These are phyloP conservation scores for Liodrosophila aerea DNA, from an alignment of 2,888 invertebrate species.

Conservation along the genomic window DNA sequence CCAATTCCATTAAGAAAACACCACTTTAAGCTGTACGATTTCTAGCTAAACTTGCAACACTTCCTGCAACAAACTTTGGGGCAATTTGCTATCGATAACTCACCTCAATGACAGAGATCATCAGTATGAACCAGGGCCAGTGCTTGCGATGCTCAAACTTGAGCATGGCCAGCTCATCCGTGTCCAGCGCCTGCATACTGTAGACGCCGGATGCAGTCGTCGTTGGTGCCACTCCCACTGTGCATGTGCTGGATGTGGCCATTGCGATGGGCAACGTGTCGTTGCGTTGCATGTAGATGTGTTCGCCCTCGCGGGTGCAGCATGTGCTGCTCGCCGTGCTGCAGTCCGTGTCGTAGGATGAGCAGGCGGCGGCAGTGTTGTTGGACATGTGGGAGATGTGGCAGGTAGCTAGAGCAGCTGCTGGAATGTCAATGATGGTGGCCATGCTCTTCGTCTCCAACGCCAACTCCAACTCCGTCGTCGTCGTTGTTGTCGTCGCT, in stretches of 20 bases:
- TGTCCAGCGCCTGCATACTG: slow-evolving; percentile 35
- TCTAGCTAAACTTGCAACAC: too few relatives aligned
- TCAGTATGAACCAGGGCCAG: slow-evolving; percentile 79
- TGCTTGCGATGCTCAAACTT: slow-evolving; percentile 75
- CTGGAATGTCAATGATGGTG: slow-evolving; percentile 80
- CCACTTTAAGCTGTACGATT: too few relatives aligned
- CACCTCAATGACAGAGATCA: slow-evolving; percentile 80
- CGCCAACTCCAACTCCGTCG: slow-evolving; percentile 33
- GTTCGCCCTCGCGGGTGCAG: slow-evolving; percentile 79
- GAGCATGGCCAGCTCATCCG: slow-evolving; percentile 63
- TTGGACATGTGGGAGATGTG: slow-evolving; percentile 22
- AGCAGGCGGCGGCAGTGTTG: too few relatives aligned
- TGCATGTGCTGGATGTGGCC: slow-evolving; percentile 22
- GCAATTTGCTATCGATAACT: slow-evolving; percentile 33
- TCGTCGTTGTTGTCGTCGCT: slow-evolving; percentile 10
- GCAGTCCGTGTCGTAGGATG: slow-evolving; percentile 79
- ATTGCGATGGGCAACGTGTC: slow-evolving; percentile 35
- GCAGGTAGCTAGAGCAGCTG: slow-evolving; percentile 37
- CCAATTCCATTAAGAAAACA: too few relatives aligned
- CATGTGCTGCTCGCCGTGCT: slow-evolving; percentile 80
- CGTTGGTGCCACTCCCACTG: slow-evolving; percentile 5
- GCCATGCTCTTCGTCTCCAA: slow-evolving; percentile 4
- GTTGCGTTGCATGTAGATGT: slow-evolving; percentile 77
- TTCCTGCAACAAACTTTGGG: too few relatives aligned
- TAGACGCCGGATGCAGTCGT: slow-evolving; percentile 15